phyloP scores from a whole-genome alignment of 2,888 invertebrate species.

The Leucania comma region DNA sequence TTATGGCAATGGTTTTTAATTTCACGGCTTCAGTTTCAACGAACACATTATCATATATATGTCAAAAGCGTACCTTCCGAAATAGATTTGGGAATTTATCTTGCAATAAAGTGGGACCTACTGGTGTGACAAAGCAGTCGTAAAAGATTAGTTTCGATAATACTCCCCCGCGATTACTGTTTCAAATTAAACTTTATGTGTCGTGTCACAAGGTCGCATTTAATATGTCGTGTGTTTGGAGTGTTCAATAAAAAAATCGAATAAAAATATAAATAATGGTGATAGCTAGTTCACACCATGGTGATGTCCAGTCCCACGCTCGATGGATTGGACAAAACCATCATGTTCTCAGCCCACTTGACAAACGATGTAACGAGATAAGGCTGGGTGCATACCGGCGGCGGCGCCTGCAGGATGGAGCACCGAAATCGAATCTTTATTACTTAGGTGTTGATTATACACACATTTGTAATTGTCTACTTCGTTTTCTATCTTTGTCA shows the following conservation, averaged over 20 bases:
- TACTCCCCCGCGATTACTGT: constrained; percentile 43
- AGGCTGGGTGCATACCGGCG: constrained; percentile 38
- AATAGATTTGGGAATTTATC: constrained; percentile 75
- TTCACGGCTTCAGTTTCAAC: constrained; percentile 74
- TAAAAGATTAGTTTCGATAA: constrained; percentile 71
- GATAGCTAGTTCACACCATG: constrained; percentile 83
- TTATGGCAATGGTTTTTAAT: constrained; percentile 67
- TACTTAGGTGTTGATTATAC: constrained; percentile 26
- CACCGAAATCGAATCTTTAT: constrained; percentile 23
- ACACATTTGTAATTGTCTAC: constrained; percentile 11
- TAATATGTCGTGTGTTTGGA: constrained; percentile 61
- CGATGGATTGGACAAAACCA: constrained; percentile 66
- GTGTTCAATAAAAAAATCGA: constrained; percentile 80
- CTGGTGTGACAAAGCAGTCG: constrained; percentile 74
- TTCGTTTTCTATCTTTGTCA: neutral
- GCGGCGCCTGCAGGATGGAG: constrained; percentile 31
- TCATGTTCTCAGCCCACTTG: constrained; percentile 78
- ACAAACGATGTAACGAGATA: constrained; percentile 64
- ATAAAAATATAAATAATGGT: constrained; percentile 84
- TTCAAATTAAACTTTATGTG: constrained; percentile 63
- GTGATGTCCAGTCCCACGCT: constrained; percentile 80
- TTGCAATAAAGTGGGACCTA: constrained; percentile 75
- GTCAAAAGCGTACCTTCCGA: constrained; percentile 73
- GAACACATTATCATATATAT: constrained; percentile 75
- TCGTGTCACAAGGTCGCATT: constrained; percentile 48